These are phyloP conservation scores for Parnassius smintheus DNA, from an alignment of 2,888 invertebrate genomes.

Conservation along the genomic window DNA sequence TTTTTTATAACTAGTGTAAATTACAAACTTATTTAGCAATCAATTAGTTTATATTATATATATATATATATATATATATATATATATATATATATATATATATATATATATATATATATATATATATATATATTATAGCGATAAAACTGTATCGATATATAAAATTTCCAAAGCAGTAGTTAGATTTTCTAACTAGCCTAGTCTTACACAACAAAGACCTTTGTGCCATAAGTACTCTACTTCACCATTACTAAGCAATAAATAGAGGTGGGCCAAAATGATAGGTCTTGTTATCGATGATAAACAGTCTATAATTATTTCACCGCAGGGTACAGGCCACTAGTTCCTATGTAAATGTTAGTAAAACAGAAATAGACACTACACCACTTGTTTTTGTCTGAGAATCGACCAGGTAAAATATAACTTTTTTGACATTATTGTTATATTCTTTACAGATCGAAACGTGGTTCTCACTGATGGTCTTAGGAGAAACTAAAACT, in stretches of 20 bases:
- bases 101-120: too few relatives aligned
- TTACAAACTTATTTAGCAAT: too few relatives aligned
- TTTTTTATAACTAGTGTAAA: too few relatives aligned
- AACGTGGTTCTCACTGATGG: too few relatives aligned
- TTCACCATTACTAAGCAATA: slow-evolving; percentile 30
- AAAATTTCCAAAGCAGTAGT: too few relatives aligned
- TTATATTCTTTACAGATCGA: too few relatives aligned
- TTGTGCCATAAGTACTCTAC: slow-evolving; percentile 61
- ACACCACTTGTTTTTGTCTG: background rate
- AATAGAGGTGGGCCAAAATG: slow-evolving; percentile 44
- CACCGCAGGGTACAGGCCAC: slow-evolving; percentile 15
- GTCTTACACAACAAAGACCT: slow-evolving; percentile 65
- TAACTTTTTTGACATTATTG: background rate
- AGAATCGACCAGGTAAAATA: slow-evolving; percentile 1
- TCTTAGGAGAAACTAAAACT: too few relatives aligned
- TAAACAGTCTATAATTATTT: slow-evolving; percentile 27
- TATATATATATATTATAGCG: too few relatives aligned
- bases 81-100: too few relatives aligned
- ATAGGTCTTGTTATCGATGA: slow-evolving; percentile 27
- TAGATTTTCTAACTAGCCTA: slow-evolving; percentile 9
- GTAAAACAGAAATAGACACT: slow-evolving; percentile 9
- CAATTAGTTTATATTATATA: too few relatives aligned
- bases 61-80: too few relatives aligned
- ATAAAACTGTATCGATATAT: too few relatives aligned
- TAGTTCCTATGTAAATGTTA: slow-evolving; percentile 19